Base-by-base conservation (phyloP, 2,797 vertebrate species). In the Naso thynnoides region DNA sequence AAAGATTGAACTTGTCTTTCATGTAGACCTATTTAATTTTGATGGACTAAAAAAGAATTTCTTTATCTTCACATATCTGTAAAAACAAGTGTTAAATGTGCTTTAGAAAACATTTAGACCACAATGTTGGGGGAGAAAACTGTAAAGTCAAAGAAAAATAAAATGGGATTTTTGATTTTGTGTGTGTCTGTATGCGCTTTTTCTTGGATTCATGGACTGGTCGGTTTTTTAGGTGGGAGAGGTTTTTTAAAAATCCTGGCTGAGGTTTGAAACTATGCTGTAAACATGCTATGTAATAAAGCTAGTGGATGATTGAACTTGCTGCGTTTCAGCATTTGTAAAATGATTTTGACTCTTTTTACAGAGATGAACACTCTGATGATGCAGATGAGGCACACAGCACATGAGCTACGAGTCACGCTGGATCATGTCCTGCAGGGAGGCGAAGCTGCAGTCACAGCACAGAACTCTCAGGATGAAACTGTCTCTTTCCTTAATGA, bases 361-460 rank as follows among this genome's bases (percentile, higher is more conserved):
- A 8, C 84, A 94, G 93, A 94, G 83, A 94, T 94, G 93, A 94
- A 94, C 79, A 91, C 86, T 5, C 90, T 94, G 16, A 93, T 94
- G 93, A 87, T 92, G 86, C 93, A 94, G 87, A 94, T 94, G 93
- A 90, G 93, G 63, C 92, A 94, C 84, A 94, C 93, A 0, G 91
- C 93, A 8, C 89, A 92, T 36, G 93, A 94, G 39, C 89, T 94
- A 0, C 87, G 88, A 62, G 89, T 87, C 48, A 92, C 92, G 45
- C 78, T 94, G 77, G 91, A 93, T 73, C 90, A 93, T 1, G 91
- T 91, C 31, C 86, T 91, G 7, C 90, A 93, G 0, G 89, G 89
- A 58, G 78, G 76, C 10, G 90, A 92, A 9, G 41, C 59, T 2
- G 23, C 60, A 3, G 71, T 70, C 3, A 54, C 48, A 8, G 45